Percentiles rank a stretch among this genome's conserved stretches.
Evolutionary conservation across 1,140 invertebrate species (phyloP).

Genomic region (Drosophila pruinosa): DNA sequence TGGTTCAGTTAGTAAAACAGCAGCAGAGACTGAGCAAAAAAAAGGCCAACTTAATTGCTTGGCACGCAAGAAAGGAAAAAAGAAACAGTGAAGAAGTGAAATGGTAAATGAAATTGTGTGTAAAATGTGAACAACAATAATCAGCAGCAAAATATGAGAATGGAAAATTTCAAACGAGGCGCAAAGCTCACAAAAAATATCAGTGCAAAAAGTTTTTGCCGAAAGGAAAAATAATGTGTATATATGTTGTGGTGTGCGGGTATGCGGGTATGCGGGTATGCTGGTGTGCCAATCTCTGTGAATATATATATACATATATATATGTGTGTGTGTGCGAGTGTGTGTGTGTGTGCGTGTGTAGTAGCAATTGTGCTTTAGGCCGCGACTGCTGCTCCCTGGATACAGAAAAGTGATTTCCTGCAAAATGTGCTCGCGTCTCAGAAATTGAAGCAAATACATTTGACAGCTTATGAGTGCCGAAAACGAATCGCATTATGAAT

Average conservation of each 20-base stretch:
- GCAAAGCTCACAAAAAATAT: conserved; percentile 7
- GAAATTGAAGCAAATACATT: not conserved
- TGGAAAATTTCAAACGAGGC: not conserved
- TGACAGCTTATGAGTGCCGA: not conserved
- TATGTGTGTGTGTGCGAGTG: conserved; percentile 31
- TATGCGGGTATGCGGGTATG: conserved; percentile 21
- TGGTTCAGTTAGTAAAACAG: conserved; percentile 36
- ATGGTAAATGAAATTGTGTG: conserved; percentile 8
- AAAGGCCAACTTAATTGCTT: conserved; percentile 58
- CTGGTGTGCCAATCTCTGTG: no score
- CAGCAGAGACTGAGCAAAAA: conserved; percentile 37
- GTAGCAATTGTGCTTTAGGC: conserved; percentile 71
- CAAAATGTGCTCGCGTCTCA: conserved; percentile 58
- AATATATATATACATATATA: no score
- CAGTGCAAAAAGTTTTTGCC: conserved; percentile 5
- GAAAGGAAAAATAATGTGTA: conserved; percentile 34
- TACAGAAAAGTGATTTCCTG: conserved; percentile 81
- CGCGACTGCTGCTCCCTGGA: conserved; percentile 66
- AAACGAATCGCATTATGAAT: conserved; percentile 20
- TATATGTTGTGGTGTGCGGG: conserved; percentile 29
- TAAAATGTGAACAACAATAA: conserved; percentile 14
- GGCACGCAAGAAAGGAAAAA: conserved; percentile 18
- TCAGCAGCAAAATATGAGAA: not conserved
- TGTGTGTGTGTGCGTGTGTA: conserved; percentile 55
- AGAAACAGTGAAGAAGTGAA: conserved; percentile 24